A percentile compares a stretch with the other conserved stretches of the same genome.
Evolutionary conservation across 1,140 invertebrate species (phyloP).

Genomic region (Pogonomyrmex barbatus): DNA sequence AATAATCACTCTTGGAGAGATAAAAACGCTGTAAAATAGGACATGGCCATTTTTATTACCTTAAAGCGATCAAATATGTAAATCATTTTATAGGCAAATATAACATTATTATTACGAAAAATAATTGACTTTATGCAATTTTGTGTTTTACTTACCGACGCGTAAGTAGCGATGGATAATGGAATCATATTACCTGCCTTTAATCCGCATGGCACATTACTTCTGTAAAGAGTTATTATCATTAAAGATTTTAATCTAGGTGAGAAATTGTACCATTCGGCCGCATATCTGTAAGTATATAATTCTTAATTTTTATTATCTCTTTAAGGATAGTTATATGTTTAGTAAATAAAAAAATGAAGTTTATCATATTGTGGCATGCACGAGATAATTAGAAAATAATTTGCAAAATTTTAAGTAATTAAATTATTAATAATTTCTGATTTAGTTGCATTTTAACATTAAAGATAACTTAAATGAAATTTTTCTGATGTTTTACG

Average conservation of each 20-base stretch:
- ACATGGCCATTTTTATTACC: background rate
- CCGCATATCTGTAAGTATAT: conserved; percentile 3
- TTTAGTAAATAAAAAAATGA: no score
- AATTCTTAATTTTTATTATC: background rate
- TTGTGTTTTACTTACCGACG: background rate
- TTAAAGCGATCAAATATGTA: background rate
- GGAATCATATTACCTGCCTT: conserved; percentile 22
- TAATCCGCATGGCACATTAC: background rate
- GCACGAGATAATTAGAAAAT: background rate
- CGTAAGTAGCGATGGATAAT: background rate
- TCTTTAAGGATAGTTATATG: background rate
- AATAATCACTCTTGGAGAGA: conserved; percentile 5
- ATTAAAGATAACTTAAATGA: no score
- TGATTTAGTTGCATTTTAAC: background rate
- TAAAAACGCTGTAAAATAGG: conserved; percentile 8
- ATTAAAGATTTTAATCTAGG: conserved; percentile 23
- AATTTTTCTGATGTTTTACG: no score
- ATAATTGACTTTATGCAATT: background rate
- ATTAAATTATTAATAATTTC: background rate
- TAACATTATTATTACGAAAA: background rate
- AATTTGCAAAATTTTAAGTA: background rate
- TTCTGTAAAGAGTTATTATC: conserved; percentile 28
- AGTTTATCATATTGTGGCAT: no score
- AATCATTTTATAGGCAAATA: background rate
- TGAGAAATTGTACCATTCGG: conserved; percentile 17